phyloP scores from a whole-genome alignment of 2,888 invertebrate species.

The Branchinecta sandiegonensis region DNA sequence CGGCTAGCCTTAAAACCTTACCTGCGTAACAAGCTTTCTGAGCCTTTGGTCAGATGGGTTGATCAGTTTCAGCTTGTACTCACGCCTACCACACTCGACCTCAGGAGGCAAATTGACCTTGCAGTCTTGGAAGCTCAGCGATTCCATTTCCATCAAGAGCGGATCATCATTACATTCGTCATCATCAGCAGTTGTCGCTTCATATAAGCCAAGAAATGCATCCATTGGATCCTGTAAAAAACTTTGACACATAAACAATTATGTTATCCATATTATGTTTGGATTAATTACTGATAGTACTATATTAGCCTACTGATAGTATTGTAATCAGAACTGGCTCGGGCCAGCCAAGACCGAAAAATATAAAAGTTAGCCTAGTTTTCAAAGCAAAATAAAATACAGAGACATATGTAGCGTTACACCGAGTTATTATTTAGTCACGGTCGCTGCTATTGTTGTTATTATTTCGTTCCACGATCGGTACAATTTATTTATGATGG shows the following conservation, averaged over 20 bases:
- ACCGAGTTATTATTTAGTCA: too few species aligned
- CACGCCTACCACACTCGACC: slow-evolving; percentile 84
- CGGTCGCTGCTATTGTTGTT: too few species aligned
- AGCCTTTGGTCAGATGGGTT: slow-evolving; percentile 78
- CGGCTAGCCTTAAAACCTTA: slow-evolving; percentile 30
- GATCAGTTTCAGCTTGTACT: slow-evolving; percentile 87
- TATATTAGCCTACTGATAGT: neutral
- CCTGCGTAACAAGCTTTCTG: slow-evolving; percentile 93
- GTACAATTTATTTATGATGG: too few species aligned
- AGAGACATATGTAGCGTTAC: too few species aligned
- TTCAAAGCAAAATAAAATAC: too few species aligned
- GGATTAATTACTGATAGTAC: neutral
- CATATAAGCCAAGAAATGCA: slow-evolving; percentile 65
- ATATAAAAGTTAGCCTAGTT: too few species aligned
- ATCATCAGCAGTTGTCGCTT: slow-evolving; percentile 42
- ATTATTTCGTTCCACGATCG: too few species aligned
- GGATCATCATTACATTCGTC: slow-evolving; percentile 13
- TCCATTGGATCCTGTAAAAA: slow-evolving; percentile 45
- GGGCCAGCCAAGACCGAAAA: neutral
- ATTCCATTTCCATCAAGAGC: slow-evolving; percentile 8
- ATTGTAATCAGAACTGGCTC: neutral
- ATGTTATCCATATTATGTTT: neutral
- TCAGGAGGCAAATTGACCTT: slow-evolving; percentile 56
- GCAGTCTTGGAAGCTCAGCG: neutral
- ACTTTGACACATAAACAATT: neutral